Percentiles rank a stretch among this genome's conserved stretches.
These are phyloP conservation scores for Sapayoa aenigma DNA, from an alignment of 2,113 vertebrate species.

Conservation along the genomic window DNA sequence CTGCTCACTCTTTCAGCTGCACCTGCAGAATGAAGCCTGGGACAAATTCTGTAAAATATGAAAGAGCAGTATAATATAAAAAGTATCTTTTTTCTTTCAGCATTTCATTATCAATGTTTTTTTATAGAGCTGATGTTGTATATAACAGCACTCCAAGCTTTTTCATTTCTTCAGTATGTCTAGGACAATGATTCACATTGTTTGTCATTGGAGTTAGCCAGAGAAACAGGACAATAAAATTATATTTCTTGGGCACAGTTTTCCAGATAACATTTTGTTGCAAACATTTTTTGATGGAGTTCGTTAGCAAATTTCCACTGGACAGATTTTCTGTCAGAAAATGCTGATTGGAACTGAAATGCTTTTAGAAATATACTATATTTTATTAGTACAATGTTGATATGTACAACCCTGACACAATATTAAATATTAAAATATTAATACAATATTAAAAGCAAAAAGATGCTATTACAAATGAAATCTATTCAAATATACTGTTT, in stretches of 20 bases:
- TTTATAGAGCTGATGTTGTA: not conserved
- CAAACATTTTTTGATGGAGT: not conserved
- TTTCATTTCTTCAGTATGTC: not conserved
- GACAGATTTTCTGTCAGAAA: not conserved
- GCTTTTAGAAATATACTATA: not conserved
- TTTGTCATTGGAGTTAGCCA: not conserved
- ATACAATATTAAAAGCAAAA: not conserved
- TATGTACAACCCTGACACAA: not conserved
- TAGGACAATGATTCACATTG: not conserved
- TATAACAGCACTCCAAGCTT: not conserved
- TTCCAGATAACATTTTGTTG: not conserved
- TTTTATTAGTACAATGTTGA: not conserved
- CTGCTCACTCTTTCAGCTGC: not conserved
- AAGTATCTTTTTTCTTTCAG: not conserved
- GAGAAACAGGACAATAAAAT: not conserved
- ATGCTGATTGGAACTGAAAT: not conserved
- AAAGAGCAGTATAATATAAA: not conserved
- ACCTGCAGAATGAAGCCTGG: not conserved
- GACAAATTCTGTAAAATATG: not conserved
- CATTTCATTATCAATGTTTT: not conserved
- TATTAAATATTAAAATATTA: too few species aligned
- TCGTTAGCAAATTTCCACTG: not conserved
- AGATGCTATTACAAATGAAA: not conserved
- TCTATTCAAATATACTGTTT: not conserved
- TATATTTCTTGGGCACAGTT: not conserved